Evolutionary conservation across 2,113 vertebrate genomes (phyloP).

Genomic region (Lagenorhynchus albirostris): DNA sequence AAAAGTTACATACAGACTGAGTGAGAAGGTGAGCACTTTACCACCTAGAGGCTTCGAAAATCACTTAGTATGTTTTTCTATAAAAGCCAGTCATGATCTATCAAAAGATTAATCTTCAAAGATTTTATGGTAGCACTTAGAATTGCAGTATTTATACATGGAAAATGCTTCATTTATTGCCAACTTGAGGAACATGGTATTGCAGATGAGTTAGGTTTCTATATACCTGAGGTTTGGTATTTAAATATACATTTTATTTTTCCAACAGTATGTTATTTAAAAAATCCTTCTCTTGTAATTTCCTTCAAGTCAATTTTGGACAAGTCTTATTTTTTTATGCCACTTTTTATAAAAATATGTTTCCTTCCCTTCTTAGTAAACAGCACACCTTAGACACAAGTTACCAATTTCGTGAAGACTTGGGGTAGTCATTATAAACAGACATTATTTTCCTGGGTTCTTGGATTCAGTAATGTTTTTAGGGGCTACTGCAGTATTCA

Average conservation of each 20-base stretch:
- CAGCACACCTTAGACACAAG: not conserved
- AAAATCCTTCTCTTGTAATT: not conserved
- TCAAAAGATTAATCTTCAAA: not conserved
- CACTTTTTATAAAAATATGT: not conserved
- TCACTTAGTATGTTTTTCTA: not conserved
- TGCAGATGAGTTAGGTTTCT: not conserved
- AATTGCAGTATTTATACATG: not conserved
- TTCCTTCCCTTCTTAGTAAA: not conserved
- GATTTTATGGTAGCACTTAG: not conserved
- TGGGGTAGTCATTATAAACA: not conserved
- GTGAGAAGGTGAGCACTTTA: not conserved
- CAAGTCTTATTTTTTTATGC: not conserved
- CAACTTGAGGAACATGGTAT: not conserved
- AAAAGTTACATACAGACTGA: not conserved
- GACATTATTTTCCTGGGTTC: not conserved
- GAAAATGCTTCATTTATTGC: not conserved
- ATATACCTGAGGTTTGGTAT: not conserved
- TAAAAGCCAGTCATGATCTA: not conserved
- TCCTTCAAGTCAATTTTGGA: not conserved
- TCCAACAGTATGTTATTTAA: not conserved
- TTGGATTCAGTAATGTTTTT: not conserved
- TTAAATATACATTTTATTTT: slow-evolving; percentile 13
- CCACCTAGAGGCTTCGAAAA: not conserved
- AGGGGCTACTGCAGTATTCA: accelerated
- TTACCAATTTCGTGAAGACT: not conserved